Percentiles rank a stretch among this genome's conserved stretches.
Evolutionary conservation across 2,888 invertebrate species (phyloP).

Genomic region (Drosophila paucipuncta): DNA sequence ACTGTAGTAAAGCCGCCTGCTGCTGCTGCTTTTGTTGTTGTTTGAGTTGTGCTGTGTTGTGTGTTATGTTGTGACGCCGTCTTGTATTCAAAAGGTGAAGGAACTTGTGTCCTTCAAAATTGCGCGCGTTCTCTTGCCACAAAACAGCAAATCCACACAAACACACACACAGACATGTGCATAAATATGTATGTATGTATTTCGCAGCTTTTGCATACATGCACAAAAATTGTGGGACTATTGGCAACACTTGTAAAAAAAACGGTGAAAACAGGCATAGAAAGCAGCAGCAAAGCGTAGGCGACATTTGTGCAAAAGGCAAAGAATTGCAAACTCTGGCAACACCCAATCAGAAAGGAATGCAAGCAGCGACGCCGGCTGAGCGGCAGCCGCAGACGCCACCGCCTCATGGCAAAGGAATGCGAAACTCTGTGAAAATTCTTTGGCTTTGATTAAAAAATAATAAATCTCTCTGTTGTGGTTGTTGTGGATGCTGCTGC

Average conservation of each 20-base stretch:
- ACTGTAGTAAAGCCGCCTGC: slow-evolving; percentile 64
- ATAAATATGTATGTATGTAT: slow-evolving; percentile 11
- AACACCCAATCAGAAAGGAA: slow-evolving; percentile 36
- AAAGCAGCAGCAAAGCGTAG: slow-evolving; percentile 51
- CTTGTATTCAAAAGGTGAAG: slow-evolving; percentile 63
- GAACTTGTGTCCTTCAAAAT: slow-evolving; percentile 78
- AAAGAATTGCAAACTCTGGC: slow-evolving; percentile 29
- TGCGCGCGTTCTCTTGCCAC: slow-evolving; percentile 63
- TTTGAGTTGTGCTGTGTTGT: slow-evolving; percentile 20
- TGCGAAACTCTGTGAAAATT: slow-evolving; percentile 60
- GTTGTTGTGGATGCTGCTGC: slow-evolving; percentile 38
- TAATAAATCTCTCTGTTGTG: slow-evolving; percentile 68
- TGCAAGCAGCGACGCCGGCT: slow-evolving; percentile 15
- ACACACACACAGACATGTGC: slow-evolving; percentile 2
- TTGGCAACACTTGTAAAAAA: slow-evolving; percentile 10
- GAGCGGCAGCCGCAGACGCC: slow-evolving; percentile 9
- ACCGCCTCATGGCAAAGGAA: slow-evolving; percentile 62
- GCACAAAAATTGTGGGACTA: slow-evolving; percentile 23
- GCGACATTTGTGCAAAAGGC: slow-evolving; percentile 34
- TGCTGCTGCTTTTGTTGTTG: slow-evolving; percentile 30
- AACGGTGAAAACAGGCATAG: slow-evolving; percentile 58
- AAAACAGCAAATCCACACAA: slow-evolving; percentile 18
- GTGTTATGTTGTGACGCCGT: slow-evolving; percentile 51
- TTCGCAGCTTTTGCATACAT: background rate
- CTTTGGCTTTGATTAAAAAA: slow-evolving; percentile 72